Percentiles rank a stretch among this genome's conserved stretches.
Conservation (phyloP, 2,888 invertebrate species). For the Caenorhabditis japonica region DNA sequence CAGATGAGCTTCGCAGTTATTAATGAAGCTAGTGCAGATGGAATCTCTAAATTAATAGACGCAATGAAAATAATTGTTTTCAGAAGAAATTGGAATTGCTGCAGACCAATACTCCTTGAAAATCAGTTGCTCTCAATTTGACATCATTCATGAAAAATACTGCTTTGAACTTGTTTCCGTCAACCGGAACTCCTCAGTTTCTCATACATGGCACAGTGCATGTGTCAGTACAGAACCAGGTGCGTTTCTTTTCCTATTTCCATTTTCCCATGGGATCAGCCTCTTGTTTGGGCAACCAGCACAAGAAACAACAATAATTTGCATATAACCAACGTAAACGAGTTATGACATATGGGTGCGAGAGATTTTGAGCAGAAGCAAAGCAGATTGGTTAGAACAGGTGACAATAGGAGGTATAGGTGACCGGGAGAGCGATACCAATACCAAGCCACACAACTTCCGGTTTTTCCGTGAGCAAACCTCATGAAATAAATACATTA, state of each 20-base stretch:
- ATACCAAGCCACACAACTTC: constrained; percentile 42
- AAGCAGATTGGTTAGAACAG: constrained; percentile 24
- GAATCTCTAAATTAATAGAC: background rate
- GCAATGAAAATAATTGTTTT: constrained; percentile 1
- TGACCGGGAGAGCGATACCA: constrained; percentile 26
- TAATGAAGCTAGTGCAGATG: constrained; percentile 6
- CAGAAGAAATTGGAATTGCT: constrained; percentile 60
- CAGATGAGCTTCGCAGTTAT: constrained; percentile 45
- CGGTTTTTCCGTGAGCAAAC: constrained; percentile 27
- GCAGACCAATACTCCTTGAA: constrained; percentile 46
- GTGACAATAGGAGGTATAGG: constrained; percentile 33
- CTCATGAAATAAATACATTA: constrained; percentile 6
- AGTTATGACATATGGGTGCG: constrained; percentile 47
- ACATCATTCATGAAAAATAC: constrained; percentile 72
- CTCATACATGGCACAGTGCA: constrained; percentile 69
- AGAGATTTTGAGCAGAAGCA: constrained; percentile 7
- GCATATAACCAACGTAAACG: constrained; percentile 48
- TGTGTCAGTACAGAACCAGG: constrained; percentile 74
- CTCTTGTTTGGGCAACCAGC: constrained; percentile 27
- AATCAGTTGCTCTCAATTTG: constrained; percentile 68
- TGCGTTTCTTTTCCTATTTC: constrained; percentile 35
- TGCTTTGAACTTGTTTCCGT: constrained; percentile 73
- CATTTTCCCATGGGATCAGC: constrained; percentile 32
- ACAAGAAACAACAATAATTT: constrained; percentile 50
- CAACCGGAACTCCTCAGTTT: constrained; percentile 57